These are phyloP conservation scores for Phainopepla nitens DNA, from an alignment of 2,113 vertebrate genomes.

Conservation along the genomic window DNA sequence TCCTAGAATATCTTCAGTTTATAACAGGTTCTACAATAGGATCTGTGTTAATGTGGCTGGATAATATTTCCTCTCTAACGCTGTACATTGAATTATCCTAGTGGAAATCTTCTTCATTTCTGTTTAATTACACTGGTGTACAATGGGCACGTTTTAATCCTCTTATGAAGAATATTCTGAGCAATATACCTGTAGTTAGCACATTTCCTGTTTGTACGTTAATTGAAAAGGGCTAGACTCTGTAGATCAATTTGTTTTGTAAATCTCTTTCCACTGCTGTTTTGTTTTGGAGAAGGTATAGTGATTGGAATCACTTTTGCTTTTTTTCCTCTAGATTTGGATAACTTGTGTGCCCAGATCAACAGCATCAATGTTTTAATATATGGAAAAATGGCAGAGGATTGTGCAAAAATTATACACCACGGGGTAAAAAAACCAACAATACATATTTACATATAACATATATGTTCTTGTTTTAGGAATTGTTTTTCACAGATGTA, in stretches of 20 bases:
- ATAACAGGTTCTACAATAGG: neutral
- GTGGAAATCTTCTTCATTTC: neutral
- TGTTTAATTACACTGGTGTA: neutral
- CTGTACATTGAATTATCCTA: neutral
- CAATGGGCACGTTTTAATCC: fast-evolving
- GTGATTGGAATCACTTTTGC: neutral
- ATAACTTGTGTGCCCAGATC: neutral
- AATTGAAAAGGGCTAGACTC: neutral
- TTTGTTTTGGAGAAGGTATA: neutral
- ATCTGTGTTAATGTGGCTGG: neutral
- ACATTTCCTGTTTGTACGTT: neutral
- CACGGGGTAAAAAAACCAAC: conserved; percentile 56
- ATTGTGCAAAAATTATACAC: conserved; percentile 51
- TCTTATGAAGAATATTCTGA: neutral
- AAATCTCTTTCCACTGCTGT: neutral
- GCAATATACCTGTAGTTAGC: neutral
- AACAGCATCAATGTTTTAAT: conserved; percentile 59
- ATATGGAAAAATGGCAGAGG: conserved; percentile 67
- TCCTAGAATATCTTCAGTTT: neutral
- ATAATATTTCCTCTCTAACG: neutral
- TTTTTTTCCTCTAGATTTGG: conserved; percentile 34
- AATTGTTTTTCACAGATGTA: neutral
- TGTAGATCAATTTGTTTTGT: neutral
- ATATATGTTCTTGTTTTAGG: neutral
- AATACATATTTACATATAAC: neutral